phyloP scores from a whole-genome alignment of 2,797 vertebrate species.

The Microctenopoma stevenorrisi region DNA sequence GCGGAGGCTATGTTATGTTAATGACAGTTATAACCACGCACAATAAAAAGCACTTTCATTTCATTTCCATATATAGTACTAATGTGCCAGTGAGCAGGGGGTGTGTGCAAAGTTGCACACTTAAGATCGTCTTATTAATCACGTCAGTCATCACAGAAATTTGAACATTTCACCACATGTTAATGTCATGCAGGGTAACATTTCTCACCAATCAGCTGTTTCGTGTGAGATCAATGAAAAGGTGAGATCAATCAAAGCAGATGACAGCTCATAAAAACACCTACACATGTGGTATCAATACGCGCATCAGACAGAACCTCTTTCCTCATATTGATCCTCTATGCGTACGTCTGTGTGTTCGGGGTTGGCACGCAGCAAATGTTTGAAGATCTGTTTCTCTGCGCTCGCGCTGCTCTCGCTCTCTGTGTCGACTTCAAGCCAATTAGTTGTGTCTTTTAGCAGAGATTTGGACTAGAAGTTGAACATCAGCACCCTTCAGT shows the following conservation, averaged over 20 bases:
- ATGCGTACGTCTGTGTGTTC: conserved; percentile 12
- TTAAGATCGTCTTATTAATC: conserved; percentile 50
- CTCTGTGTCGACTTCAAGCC: conserved; percentile 63
- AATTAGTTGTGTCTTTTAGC: conserved; percentile 77
- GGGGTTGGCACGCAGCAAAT: conserved; percentile 20
- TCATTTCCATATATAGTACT: conserved; percentile 76
- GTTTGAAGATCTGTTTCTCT: conserved; percentile 51
- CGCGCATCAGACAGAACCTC: conserved; percentile 23
- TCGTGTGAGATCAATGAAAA: conserved; percentile 29
- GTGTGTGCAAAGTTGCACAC: conserved; percentile 10
- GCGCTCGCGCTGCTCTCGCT: conserved; percentile 5
- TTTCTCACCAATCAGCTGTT: conserved; percentile 12
- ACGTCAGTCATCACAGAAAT: conserved; percentile 25
- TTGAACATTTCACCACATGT: conserved; percentile 19
- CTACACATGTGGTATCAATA: not conserved
- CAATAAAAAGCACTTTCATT: conserved; percentile 59
- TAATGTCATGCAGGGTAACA: conserved; percentile 32
- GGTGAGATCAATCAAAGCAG: conserved; percentile 34
- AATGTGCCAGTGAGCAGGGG: conserved; percentile 43
- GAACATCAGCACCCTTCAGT: conserved; percentile 77
- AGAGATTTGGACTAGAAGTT: conserved; percentile 69
- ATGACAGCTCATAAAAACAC: conserved; percentile 29
- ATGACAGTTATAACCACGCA: conserved; percentile 53
- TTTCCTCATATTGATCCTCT: not conserved
- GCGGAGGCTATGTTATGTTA: conserved; percentile 51